Evolutionary conservation across 2,797 vertebrate species (phyloP).

Genomic region (Cynodonichthys magdalenae): DNA sequence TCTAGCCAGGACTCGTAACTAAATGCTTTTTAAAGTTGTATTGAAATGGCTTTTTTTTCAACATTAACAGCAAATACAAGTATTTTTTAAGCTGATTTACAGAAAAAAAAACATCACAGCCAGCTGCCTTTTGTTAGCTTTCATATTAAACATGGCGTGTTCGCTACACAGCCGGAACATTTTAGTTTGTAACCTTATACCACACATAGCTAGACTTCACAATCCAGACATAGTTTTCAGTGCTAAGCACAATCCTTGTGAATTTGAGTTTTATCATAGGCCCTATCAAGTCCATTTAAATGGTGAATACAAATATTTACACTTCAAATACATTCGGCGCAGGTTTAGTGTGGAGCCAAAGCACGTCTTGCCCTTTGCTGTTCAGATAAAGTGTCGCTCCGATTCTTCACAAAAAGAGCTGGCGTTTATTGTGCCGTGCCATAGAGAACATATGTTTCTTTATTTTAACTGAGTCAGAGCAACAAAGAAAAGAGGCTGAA

Average conservation of each 20-base stretch:
- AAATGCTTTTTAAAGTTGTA: conserved; percentile 10
- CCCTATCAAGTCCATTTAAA: conserved; percentile 79
- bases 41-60: conserved; percentile 22
- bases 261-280: conserved; percentile 74
- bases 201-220: conserved; percentile 37
- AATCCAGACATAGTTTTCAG: conserved; percentile 53
- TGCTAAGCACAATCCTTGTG: conserved; percentile 54
- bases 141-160: conserved; percentile 15
- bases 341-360: conserved; percentile 67
- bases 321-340: conserved; percentile 75
- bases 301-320: conserved; percentile 82
- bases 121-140: conserved; percentile 21
- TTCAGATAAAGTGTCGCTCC: conserved; percentile 73
- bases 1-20: not conserved
- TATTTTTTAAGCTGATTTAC: not conserved
- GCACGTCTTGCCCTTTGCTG: conserved; percentile 77
- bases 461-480: conserved; percentile 59
- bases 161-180: conserved; percentile 15
- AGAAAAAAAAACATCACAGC: not conserved
- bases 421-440: conserved; percentile 75
- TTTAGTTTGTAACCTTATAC: conserved; percentile 53
- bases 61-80: not conserved
- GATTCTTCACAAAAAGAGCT: conserved; percentile 64
- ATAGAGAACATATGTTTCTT: conserved; percentile 75
- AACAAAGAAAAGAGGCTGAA: conserved; percentile 49